These are phyloP conservation scores for Oenanthe melanoleuca DNA, from an alignment of 2,113 vertebrate genomes.

Conservation along the genomic window DNA sequence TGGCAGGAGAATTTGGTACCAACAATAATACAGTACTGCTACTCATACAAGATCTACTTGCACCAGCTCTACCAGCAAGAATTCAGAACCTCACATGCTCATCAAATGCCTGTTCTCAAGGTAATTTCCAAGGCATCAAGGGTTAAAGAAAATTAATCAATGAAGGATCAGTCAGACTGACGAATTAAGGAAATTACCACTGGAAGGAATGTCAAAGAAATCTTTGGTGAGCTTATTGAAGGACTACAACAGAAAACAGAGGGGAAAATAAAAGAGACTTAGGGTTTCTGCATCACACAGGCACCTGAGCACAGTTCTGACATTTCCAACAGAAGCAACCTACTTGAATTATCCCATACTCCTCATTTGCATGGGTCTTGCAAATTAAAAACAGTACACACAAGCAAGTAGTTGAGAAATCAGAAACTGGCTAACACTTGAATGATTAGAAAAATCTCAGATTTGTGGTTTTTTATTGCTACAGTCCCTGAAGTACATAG, in stretches of 20 bases:
- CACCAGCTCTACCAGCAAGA: background rate
- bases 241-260: background rate
- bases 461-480: background rate
- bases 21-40: background rate
- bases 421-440: background rate
- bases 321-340: background rate
- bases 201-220: background rate
- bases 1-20: background rate
- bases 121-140: background rate
- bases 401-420: background rate
- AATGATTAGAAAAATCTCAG: background rate
- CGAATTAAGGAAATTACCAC: background rate
- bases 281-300: background rate
- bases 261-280: fast-evolving
- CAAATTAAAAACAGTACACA: background rate
- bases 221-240: background rate
- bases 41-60: fast-evolving
- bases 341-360: background rate
- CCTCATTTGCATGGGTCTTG: background rate
- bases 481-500: background rate
- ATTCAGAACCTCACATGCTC: background rate
- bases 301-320: background rate
- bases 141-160: background rate
- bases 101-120: background rate
- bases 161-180: background rate